These are phyloP conservation scores for Leistus spinibarbis DNA, from an alignment of 2,888 invertebrate species.

Conservation along the genomic window DNA sequence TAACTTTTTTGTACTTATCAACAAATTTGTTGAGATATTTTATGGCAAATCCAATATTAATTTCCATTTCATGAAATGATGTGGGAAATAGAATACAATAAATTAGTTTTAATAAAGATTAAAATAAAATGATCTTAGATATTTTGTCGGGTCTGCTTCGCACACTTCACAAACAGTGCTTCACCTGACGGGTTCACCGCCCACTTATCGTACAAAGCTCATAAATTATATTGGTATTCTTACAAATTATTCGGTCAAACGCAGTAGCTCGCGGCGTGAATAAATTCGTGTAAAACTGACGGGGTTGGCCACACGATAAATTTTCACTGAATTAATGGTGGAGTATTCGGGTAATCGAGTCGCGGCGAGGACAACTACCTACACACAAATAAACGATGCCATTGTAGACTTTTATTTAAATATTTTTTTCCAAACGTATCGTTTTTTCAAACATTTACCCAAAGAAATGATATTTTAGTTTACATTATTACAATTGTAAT, in stretches of 20 bases:
- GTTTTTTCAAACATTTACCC: constrained; percentile 13
- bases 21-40: too few species aligned
- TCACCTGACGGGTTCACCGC: neutral
- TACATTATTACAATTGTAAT: too few species aligned
- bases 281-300: constrained; percentile 23
- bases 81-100: too few species aligned
- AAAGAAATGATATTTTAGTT: neutral
- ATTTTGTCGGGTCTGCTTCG: too few species aligned
- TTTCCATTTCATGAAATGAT: too few species aligned
- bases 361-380: neutral
- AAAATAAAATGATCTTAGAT: too few species aligned
- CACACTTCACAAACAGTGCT: too few species aligned
- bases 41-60: too few species aligned
- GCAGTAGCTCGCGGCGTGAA: constrained; percentile 20
- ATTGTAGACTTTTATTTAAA: neutral
- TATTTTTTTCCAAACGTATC: too few species aligned
- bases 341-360: constrained; percentile 15
- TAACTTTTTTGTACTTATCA: too few species aligned
- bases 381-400: neutral
- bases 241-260: constrained; percentile 27
- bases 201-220: constrained; percentile 15
- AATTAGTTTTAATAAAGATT: too few species aligned
- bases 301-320: constrained; percentile 15
- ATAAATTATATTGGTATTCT: constrained; percentile 25
- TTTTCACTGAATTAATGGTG: constrained; percentile 10